Conservation (phyloP, 2,797 vertebrate species). For the Paguma larvata region DNA sequence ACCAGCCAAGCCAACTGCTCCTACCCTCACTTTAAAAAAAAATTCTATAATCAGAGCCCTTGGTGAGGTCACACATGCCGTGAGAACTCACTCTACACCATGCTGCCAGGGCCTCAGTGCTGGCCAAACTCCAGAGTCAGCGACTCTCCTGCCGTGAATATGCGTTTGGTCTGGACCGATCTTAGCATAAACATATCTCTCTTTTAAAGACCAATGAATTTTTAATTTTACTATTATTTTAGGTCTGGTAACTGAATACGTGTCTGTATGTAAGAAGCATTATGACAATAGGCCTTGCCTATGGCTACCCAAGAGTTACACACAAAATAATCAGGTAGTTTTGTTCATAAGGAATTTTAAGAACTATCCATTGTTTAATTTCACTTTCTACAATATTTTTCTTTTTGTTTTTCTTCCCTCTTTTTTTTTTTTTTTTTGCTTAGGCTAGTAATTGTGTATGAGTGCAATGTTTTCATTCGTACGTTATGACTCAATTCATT, state of each 20-base stretch:
- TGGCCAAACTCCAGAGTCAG: not conserved
- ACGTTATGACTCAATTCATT: not conserved
- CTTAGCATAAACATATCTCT: not conserved
- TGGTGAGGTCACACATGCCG: too few relatives aligned
- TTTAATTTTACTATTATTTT: slow-evolving; percentile 30
- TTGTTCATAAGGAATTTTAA: not conserved
- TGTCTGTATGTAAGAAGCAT: slow-evolving; percentile 15
- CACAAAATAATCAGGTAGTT: slow-evolving; percentile 25
- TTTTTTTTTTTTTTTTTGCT: not conserved
- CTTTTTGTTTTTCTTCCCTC: not conserved
- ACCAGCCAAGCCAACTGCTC: not conserved
- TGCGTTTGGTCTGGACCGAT: not conserved
- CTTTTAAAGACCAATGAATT: not conserved
- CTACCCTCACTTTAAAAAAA: not conserved
- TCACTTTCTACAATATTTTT: slow-evolving; percentile 14
- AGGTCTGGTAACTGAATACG: slow-evolving; percentile 2
- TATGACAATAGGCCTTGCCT: not conserved
- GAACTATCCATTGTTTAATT: slow-evolving; percentile 29
- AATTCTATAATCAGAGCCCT: not conserved
- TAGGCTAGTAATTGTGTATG: not conserved
- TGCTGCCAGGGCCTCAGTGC: not conserved
- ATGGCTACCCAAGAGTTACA: not conserved
- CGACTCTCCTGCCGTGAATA: too few relatives aligned
- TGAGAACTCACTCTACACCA: not conserved
- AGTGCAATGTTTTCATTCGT: not conserved